phyloP scores from a whole-genome alignment of 2,797 vertebrate species.

The Characodon lateralis region DNA sequence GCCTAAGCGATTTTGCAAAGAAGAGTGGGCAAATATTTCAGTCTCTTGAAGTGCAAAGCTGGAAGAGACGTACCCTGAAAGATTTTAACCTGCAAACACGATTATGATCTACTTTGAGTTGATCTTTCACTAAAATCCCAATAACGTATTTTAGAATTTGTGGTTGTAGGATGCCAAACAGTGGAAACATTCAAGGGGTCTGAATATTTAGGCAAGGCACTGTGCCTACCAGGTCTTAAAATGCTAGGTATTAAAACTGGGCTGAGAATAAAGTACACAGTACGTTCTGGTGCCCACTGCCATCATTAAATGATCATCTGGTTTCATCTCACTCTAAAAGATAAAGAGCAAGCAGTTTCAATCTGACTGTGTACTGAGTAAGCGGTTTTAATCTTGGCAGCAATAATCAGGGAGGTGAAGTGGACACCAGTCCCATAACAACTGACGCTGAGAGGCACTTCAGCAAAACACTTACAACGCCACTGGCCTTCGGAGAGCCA shows the following conservation, averaged over 20 bases:
- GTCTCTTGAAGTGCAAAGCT: not conserved
- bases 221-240: conserved; percentile 27
- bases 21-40: not conserved
- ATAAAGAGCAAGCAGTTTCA: conserved; percentile 27
- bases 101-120: not conserved
- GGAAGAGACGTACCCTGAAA: not conserved
- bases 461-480: conserved; percentile 55
- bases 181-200: not conserved
- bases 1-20: not conserved
- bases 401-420: conserved; percentile 47
- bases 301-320: conserved; percentile 27
- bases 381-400: conserved; percentile 32
- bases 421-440: conserved; percentile 44
- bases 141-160: not conserved
- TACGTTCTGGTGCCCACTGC: conserved; percentile 25
- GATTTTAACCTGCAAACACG: not conserved
- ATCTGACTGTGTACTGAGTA: conserved; percentile 7
- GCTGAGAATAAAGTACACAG: not conserved
- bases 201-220: conserved; percentile 4
- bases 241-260: conserved; percentile 16
- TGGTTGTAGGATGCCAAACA: not conserved
- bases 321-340: conserved; percentile 24
- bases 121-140: not conserved
- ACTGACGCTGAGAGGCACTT: conserved; percentile 47
- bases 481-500: conserved; percentile 36